phyloP scores from a whole-genome alignment of 2,113 vertebrate genomes.

The Calonectris borealis region DNA sequence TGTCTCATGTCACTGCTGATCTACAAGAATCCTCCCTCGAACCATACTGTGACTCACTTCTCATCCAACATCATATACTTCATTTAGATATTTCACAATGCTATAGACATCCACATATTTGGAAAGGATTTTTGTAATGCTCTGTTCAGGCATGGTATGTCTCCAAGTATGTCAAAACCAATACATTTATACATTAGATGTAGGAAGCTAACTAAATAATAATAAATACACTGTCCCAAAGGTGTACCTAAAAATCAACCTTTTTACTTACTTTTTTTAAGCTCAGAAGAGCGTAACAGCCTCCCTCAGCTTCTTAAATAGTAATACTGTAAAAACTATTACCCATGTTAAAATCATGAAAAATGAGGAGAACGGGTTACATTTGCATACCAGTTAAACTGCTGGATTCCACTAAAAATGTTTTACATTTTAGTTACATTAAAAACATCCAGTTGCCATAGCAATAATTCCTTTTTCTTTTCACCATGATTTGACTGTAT shows the following conservation, averaged over 20 bases:
- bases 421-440: background rate
- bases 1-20: background rate
- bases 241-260: background rate
- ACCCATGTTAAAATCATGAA: background rate
- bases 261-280: background rate
- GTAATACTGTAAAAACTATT: background rate
- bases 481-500: background rate
- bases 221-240: background rate
- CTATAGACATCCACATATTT: background rate
- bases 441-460: constrained; percentile 19
- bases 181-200: background rate
- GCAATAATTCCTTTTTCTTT: background rate
- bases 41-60: background rate
- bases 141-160: background rate
- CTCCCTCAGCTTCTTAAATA: background rate
- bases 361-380: background rate
- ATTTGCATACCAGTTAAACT: background rate
- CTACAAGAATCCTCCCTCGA: background rate
- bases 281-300: background rate
- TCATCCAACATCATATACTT: background rate
- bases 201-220: background rate
- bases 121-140: background rate
- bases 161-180: background rate
- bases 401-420: background rate
- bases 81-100: background rate